Evolutionary conservation across 2,797 vertebrate genomes (phyloP), one percentile per base, ranked within the genome.

Genomic region (Pipistrellus pygmaeus): DNA sequence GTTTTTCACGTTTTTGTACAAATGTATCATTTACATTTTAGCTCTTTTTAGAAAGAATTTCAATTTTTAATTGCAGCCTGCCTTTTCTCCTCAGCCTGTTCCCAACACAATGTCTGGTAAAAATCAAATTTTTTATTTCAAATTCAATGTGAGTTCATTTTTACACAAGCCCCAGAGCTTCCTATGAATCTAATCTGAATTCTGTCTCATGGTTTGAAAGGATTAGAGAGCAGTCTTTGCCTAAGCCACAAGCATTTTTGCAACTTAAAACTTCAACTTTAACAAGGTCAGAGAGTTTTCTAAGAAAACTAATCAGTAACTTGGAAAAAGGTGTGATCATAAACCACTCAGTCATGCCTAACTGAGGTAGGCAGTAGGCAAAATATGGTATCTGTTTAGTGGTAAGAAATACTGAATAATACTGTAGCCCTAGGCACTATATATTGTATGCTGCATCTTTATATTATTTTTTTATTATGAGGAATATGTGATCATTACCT

Each of bases 231-330:
- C 21, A 81, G 11, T 23, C 53, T 88, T 57, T 76, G 38, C 62
- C 35, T 44, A 86, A 93, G 32, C n/a, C 55, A n/a, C 27, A 95
- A 82, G 73, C 25, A 78, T 38, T 35, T 83, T 73, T 88, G 80
- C 69, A 93, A 60, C 76, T 81, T 85, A 41, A 85, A 91, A 82
- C 62, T 93, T 88, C 75, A 93, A 51, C 76, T 68, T 77, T 94
- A 91, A 94, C 15, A 92, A 92, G 44, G 75, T 72, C 75, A 78
- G 35, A 83, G 41, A 57, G 20, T 77, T 94, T 94, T 46, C 69
- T 83, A 48, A 75, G 38, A 78, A 86, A 96, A 86, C 3, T 91
- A 51, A 84, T 62, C 77, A 84, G 30, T 80, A 66, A 84, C 72
- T 44, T 46, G 25, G 15, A 68, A 80, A 72, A 86, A 41, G 21